Evolutionary conservation across 1,140 invertebrate species (phyloP), one percentile per base, ranked within the genome.

Genomic region (Atta texana): DNA sequence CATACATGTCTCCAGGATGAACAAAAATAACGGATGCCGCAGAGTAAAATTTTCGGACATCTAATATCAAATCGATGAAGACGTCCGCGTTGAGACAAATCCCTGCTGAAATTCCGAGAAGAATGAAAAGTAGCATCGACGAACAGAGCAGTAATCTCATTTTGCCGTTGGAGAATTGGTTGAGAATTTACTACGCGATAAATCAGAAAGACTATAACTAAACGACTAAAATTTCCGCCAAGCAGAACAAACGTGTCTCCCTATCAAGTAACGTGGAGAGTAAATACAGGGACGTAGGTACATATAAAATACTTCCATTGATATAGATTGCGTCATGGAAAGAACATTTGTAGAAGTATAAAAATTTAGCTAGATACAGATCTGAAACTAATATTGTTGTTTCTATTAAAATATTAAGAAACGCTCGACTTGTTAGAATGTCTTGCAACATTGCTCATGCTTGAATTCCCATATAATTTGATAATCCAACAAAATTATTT

Each of bases 1-100:
- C 63, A 6, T 53, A 21, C 0, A 12, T 24, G 8, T 18, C 72
- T 14, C n/a, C 6, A 7, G 88, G 55, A 49, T 85, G 24, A n/a
- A 85, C 12, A 3, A 92, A 72, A 4, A 87, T 63, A 0, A 92
- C 63, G 4, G 88, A 39, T 6, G 88, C 87, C 0, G 86, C 51
- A 12, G 64, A 64, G 49, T 91, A 92, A 24, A 80, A 61, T 3
- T 24, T 85, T 7, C 74, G 82, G n/a, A 91, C 18, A 31, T 14
- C 18, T 44, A 86, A 39, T 57, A 92, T 85, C 12, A 92, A 31
- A 3, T 90, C n/a, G 39, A 89, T n/a, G 18, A 86, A 81, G 0
- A 16, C 7, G 2, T 16, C 6, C 3, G 16, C 14, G 6, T 77
- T 5, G 3, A 12, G 4, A 8, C 4, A 16, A 6, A 39, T 53